These are phyloP conservation scores for Leptobrachium leishanense DNA, from an alignment of 2,113 vertebrate species.

Conservation along the genomic window DNA sequence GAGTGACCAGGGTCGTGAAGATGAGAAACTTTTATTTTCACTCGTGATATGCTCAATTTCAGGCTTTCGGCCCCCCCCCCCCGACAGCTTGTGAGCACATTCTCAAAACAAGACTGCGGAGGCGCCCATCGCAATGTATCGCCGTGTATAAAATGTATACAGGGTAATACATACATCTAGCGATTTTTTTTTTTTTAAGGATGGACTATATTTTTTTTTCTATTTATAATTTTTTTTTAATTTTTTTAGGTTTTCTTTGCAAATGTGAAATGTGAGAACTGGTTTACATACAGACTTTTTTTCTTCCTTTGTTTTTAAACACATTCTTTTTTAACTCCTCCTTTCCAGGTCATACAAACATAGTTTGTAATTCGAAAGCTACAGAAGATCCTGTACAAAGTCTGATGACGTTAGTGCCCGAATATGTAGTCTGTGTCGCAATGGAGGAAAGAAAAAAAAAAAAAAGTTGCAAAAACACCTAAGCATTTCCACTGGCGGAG, in stretches of 20 bases:
- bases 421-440: constrained; percentile 71
- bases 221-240: too few relatives aligned
- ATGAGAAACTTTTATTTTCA: constrained; percentile 35
- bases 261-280: constrained; percentile 62
- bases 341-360: constrained; percentile 60
- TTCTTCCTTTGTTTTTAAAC: constrained; percentile 27
- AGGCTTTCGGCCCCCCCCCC: constrained; percentile 52
- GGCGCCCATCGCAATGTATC: constrained; percentile 61
- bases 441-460: constrained; percentile 51
- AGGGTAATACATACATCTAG: constrained; percentile 47
- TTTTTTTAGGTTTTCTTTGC: constrained; percentile 58
- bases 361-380: constrained; percentile 71
- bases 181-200: constrained; percentile 55
- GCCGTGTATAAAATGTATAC: constrained; percentile 27
- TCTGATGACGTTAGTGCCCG: constrained; percentile 69
- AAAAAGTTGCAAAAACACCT: constrained; percentile 53
- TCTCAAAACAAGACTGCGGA: constrained; percentile 60
- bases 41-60: constrained; percentile 56
- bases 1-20: constrained; percentile 29
- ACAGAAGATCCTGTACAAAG: constrained; percentile 70
- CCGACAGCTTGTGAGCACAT: constrained; percentile 63
- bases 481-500: constrained; percentile 89
- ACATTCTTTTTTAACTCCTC: constrained; percentile 60
- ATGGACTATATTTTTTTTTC: constrained; percentile 48
- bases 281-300: constrained; percentile 62